phyloP scores from a whole-genome alignment of 2,888 invertebrate genomes.

The Boloria selene region DNA sequence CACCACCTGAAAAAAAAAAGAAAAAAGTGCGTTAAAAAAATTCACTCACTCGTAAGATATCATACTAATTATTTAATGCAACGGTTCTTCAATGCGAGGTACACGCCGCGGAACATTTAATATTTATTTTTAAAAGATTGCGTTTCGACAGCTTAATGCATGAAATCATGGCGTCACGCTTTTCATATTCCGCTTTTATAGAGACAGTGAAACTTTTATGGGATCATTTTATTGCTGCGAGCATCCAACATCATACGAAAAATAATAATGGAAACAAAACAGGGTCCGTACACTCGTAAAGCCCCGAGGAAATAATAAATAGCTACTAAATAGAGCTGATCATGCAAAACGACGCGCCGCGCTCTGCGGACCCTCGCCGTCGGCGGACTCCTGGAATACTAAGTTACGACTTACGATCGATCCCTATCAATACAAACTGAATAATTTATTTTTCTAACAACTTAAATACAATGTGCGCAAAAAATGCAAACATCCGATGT shows the following conservation, averaged over 20 bases:
- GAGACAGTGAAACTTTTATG: slow-evolving; percentile 20
- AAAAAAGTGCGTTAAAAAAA: too few species aligned
- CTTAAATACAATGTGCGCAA: background rate
- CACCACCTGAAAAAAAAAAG: too few species aligned
- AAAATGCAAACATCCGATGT: too few species aligned
- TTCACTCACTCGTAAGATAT: too few species aligned
- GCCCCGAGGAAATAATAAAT: slow-evolving; percentile 46
- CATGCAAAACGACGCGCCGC: slow-evolving; percentile 46
- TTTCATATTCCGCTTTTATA: slow-evolving; percentile 19
- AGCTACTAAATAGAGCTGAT: slow-evolving; percentile 54
- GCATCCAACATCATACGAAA: slow-evolving; percentile 14
- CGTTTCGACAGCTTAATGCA: slow-evolving; percentile 1
- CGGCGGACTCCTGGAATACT: slow-evolving; percentile 9
- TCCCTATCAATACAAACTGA: slow-evolving; percentile 1
- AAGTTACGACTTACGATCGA: slow-evolving; percentile 15
- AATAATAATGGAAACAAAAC: slow-evolving; percentile 36
- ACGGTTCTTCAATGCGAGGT: background rate
- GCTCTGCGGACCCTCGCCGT: background rate
- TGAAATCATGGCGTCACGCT: slow-evolving; percentile 16
- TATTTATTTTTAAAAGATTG: background rate
- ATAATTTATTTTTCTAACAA: slow-evolving; percentile 1
- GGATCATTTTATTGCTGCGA: slow-evolving; percentile 9
- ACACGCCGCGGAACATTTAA: too few species aligned
- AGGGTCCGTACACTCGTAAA: slow-evolving; percentile 26
- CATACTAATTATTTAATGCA: too few species aligned